These are phyloP conservation scores for Corapipo altera DNA, from an alignment of 2,113 vertebrate species.

Conservation along the genomic window DNA sequence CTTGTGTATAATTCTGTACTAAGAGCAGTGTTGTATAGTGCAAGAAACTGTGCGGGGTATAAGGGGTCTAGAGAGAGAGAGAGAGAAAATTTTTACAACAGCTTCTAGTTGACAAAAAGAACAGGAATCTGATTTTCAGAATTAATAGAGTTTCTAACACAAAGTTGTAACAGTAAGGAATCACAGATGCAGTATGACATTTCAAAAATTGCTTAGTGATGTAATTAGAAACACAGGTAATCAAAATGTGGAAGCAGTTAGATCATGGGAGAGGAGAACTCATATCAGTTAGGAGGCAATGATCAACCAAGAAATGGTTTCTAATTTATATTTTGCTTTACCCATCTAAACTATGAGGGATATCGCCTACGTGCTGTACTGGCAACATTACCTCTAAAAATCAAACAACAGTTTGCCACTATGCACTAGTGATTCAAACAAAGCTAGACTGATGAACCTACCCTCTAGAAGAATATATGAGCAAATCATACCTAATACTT, in stretches of 20 bases:
- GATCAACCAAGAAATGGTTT: not conserved
- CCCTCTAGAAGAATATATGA: not conserved
- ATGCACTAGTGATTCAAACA: not conserved
- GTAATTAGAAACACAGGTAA: not conserved
- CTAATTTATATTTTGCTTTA: conserved; percentile 22
- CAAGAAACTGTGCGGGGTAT: not conserved
- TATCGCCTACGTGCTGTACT: not conserved
- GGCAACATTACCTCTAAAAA: conserved; percentile 1
- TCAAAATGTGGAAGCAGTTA: not conserved
- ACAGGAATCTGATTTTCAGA: not conserved
- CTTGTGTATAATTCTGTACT: not conserved
- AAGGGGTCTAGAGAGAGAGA: not conserved
- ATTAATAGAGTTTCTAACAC: not conserved
- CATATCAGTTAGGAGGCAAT: not conserved
- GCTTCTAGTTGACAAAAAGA: not conserved
- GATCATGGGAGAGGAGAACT: not conserved
- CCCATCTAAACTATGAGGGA: not conserved
- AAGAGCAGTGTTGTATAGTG: not conserved
- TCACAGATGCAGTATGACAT: not conserved
- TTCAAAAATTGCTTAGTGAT: not conserved
- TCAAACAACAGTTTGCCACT: not conserved
- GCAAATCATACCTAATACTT: not conserved
- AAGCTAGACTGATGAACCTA: not conserved
- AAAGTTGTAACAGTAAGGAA: not conserved
- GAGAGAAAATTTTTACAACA: not conserved